Base-by-base conservation (phyloP, 2,113 vertebrate species). In the Hepsetus odoe region DNA sequence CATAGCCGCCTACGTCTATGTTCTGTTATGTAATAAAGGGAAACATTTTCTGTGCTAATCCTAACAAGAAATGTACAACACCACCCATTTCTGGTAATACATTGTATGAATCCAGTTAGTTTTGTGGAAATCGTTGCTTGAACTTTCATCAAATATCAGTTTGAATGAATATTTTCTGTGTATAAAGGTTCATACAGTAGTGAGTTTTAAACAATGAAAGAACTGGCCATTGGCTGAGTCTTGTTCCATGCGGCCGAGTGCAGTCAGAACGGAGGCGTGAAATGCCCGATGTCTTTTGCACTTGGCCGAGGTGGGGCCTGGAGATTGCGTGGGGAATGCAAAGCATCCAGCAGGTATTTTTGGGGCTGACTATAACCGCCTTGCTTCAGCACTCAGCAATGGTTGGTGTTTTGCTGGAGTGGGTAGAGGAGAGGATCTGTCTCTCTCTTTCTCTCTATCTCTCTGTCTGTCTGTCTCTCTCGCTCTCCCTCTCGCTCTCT, bases 401-500 rank as follows among this genome's bases (percentile, higher is more conserved):
- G 22, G 53, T 28, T 68, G 70, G 16, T 74, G 68, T 70, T 65
- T 69, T 77, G 74, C 13, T 80, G 74, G 40, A 68, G 66, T 72
- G 66, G 44, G 68, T 62, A 73, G 76, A 56, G 75, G 61, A 74
- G 76, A 81, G 64, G 75, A 58, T 20, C 35, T 58, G 33, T 40
- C 62, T 20, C 22, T 59, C 53, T 61, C 38, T 61, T 56, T 62
- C 26, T 61, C 51, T 72, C 38, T 38, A 30, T 38, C 30, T 76
- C 30, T 53, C 32, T 51, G 42, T 38, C 44, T 38, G 40, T 78
- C 58, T 40, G 18, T 20, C 77, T 42, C 77, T 72, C 56, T 86
- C 90, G 93, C 49, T 30, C 33, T 64, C 42, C 62, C 68, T 40
- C 33, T 24, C 77, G 30, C 68, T 51, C 55, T 86, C 90, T 93